Percentiles rank a stretch among this genome's conserved stretches.
phyloP scores from a whole-genome alignment of 2,797 vertebrate genomes.

The Urophycis tenuis region DNA sequence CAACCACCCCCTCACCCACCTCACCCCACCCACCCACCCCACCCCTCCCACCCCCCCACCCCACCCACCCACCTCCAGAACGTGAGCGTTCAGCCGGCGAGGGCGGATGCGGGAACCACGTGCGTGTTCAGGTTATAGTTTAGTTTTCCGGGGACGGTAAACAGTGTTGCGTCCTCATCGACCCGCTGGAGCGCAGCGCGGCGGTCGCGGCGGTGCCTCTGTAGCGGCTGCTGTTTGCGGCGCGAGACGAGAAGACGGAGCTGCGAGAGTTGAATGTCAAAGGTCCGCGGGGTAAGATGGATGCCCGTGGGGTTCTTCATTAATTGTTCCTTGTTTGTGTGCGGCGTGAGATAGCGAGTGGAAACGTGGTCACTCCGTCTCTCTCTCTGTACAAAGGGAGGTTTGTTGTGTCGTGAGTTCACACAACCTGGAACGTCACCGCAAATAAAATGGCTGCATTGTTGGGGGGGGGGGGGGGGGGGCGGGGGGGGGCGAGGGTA shows the following conservation, averaged over 20 bases:
- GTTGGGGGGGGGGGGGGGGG: too few species aligned
- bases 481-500: too few species aligned
- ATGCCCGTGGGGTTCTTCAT: background rate
- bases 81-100: background rate
- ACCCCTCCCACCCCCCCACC: background rate
- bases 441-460: too few species aligned
- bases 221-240: background rate
- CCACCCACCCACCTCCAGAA: background rate
- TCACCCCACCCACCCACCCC: too few species aligned
- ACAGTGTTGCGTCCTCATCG: background rate
- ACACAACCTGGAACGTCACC: too few species aligned
- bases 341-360: constrained; percentile 18
- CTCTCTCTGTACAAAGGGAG: constrained; percentile 22
- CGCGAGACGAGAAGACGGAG: background rate
- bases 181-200: too few species aligned
- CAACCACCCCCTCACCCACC: background rate
- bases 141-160: too few species aligned
- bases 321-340: background rate
- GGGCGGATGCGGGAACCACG: background rate
- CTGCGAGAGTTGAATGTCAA: background rate
- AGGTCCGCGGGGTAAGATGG: background rate
- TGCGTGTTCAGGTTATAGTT: background rate
- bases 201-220: too few species aligned
- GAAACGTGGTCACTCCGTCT: background rate
- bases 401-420: too few species aligned